Base-by-base conservation (phyloP, 2,888 invertebrate species). In the Junonia oenone region DNA sequence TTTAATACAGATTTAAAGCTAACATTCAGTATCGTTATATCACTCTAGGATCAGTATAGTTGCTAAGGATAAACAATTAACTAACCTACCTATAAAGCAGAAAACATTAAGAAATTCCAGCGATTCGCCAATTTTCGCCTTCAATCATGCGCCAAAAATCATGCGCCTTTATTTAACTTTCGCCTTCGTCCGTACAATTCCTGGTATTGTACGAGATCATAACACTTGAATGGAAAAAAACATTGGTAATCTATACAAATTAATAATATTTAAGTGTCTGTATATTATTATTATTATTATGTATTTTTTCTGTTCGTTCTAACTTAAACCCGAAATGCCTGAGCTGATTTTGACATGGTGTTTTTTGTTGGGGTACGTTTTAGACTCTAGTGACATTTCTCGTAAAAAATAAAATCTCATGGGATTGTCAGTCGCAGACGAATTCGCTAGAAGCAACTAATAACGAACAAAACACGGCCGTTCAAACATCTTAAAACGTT, bases 131-230 rank as follows among this genome's bases (percentile, higher is more conserved):
- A 17, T 15, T 47, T 33, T 33, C 5, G 31, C 19, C 4, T 9
- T 26, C 19, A 47, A 31, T 47, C n/a, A n/a, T n/a, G n/a, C n/a
- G n/a, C n/a, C n/a, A n/a, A n/a, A 33, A 47, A 15, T 47, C 47
- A 47, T 9, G 6, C 47, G 9, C 13, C 14, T 45, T 33, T 33
- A 33, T 47, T 47, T 33, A 33, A 31, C 45, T 45, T 26, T 45
- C 45, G 27, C 26, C 40, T 40, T 40, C 45, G 22, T 45, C 27
- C 26, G 26, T 45, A 26, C 14, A 14, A 45, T 45, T 45, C 45
- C 14, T 45, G 14, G 45, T 45, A 45, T 27, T 22, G 11, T n/a
- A 8, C 14, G 13, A 22, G 43, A n/a, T n/a, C n/a, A 27, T 27
- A 26, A 45, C 45, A 14, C 4, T 45, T 13, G 8, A 27, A 45